Conservation (phyloP, 1,140 invertebrate species). For the Ganaspis sp. region DNA sequence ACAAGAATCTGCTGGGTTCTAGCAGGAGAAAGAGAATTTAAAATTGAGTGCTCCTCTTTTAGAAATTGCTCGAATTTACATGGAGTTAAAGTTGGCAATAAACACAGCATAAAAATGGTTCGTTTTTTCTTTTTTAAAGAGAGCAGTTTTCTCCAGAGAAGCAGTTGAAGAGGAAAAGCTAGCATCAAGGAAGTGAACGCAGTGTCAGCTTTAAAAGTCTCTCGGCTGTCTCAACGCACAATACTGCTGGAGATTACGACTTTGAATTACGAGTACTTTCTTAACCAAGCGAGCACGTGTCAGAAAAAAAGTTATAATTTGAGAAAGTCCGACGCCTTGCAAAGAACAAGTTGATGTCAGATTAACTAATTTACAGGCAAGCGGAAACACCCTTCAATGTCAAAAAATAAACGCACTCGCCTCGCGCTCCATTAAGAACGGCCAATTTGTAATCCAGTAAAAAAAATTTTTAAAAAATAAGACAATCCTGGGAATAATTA, state of each 20-base stretch:
- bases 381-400: constrained; percentile 8
- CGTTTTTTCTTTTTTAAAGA: constrained; percentile 11
- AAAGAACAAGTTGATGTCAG: constrained; percentile 5
- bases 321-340: constrained; percentile 23
- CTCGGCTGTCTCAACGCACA: not conserved
- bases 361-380: constrained; percentile 6
- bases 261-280: constrained; percentile 30
- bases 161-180: constrained; percentile 18
- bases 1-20: not conserved
- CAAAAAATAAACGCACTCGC: not conserved
- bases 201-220: constrained; percentile 10
- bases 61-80: not conserved
- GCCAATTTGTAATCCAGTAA: too few relatives aligned
- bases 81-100: not conserved
- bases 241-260: constrained; percentile 10
- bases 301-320: constrained; percentile 27
- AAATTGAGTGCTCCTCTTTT: not conserved
- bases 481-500: too few relatives aligned
- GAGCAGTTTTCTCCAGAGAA: constrained; percentile 19
- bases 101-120: not conserved
- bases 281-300: constrained; percentile 13
- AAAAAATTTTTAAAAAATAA: too few relatives aligned
- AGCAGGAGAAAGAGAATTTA: too few relatives aligned
- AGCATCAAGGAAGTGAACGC: constrained; percentile 11
- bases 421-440: too few relatives aligned